phyloP scores from a whole-genome alignment of 2,113 vertebrate species.

The Ptyas mucosa region DNA sequence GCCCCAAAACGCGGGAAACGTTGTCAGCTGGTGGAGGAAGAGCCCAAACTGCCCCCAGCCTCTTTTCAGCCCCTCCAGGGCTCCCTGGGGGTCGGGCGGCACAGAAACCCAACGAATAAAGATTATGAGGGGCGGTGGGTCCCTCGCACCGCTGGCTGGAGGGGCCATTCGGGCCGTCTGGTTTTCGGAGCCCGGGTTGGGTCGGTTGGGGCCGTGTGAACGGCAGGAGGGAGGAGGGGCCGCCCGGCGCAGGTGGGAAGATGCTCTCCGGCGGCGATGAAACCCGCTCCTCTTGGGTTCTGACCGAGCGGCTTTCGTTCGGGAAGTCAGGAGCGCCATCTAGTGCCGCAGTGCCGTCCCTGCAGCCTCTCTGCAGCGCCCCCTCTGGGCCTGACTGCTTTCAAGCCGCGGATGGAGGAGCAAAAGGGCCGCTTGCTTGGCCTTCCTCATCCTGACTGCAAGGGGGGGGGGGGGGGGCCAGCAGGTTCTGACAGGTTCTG shows the following conservation, averaged over 20 bases:
- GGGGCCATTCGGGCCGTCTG: not conserved
- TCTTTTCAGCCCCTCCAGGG: not conserved
- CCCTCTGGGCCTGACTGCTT: not conserved
- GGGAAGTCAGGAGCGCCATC: not conserved
- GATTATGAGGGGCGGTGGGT: rapidly evolving
- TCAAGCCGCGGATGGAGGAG: not conserved
- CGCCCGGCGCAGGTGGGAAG: not conserved
- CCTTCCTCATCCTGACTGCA: not conserved
- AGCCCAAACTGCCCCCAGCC: not conserved
- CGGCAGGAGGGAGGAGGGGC: not conserved
- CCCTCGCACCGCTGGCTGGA: not conserved
- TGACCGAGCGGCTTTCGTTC: not conserved
- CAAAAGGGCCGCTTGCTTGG: not conserved
- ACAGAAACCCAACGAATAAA: not conserved
- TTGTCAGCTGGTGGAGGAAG: too few species aligned
- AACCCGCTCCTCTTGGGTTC: too few species aligned
- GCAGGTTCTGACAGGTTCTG: too few species aligned
- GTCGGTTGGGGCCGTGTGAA: not conserved
- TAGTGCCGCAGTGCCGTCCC: not conserved
- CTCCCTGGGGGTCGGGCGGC: not conserved
- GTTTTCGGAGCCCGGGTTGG: too few species aligned
- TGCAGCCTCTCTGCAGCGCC: not conserved
- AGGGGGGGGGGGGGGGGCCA: not conserved
- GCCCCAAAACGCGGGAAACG: too few species aligned
- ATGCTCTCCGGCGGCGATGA: too few species aligned